Conservation (phyloP, 2,113 vertebrate species). For the Mola mola region DNA sequence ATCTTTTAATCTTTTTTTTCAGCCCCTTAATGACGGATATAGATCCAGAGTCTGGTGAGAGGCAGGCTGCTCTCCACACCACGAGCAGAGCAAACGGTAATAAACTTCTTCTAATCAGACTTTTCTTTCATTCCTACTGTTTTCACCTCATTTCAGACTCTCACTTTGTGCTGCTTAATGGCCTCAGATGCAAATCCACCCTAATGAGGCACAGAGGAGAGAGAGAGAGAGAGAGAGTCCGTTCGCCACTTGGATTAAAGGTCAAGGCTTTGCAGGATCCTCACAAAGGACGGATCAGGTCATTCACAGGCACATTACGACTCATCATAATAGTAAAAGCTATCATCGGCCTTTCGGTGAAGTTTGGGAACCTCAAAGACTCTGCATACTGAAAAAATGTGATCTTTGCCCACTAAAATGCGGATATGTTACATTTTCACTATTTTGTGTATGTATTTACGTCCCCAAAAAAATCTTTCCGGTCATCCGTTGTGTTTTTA, state of each 20-base stretch:
- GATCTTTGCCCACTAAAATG: too few relatives aligned
- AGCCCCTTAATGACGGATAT: slow-evolving; percentile 26
- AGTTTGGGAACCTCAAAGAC: not conserved
- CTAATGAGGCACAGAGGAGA: slow-evolving; percentile 48
- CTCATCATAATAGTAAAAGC: not conserved
- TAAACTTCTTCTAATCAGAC: slow-evolving; percentile 73
- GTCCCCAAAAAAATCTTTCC: not conserved
- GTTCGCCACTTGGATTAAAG: slow-evolving; percentile 26
- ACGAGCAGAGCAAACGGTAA: slow-evolving; percentile 53
- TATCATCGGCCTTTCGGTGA: not conserved
- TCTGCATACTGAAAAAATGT: too few relatives aligned
- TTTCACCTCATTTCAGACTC: slow-evolving; percentile 66
- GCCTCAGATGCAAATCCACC: slow-evolving; percentile 51
- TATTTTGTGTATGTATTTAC: not conserved
- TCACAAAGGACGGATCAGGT: slow-evolving; percentile 1
- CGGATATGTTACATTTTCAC: too few relatives aligned
- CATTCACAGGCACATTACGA: slow-evolving; percentile 8
- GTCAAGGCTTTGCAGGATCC: slow-evolving; percentile 15
- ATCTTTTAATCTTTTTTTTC: slow-evolving; percentile 9
- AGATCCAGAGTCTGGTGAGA: slow-evolving; percentile 51
- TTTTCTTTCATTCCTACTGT: slow-evolving; percentile 68
- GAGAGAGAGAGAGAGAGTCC: not conserved
- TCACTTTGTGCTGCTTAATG: slow-evolving; percentile 50
- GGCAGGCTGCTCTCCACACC: slow-evolving; percentile 53
- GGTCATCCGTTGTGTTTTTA: not conserved